Evolutionary conservation across 2,888 invertebrate genomes (phyloP).

Genomic region (Flexamia atlantica): DNA sequence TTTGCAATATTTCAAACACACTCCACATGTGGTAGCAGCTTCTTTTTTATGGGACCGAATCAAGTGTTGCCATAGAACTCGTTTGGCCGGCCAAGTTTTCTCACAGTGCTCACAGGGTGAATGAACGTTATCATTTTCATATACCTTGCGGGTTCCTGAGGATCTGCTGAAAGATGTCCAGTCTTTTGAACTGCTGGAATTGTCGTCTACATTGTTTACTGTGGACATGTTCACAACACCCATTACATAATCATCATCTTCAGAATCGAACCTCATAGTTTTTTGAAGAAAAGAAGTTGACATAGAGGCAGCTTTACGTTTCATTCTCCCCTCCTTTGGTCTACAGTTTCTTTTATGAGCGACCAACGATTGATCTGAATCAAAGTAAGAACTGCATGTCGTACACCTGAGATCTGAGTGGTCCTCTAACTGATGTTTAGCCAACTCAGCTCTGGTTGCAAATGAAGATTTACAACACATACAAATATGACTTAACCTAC

Average conservation of each 20-base stretch:
- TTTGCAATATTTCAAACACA: conserved; percentile 78
- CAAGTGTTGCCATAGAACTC: conserved; percentile 80
- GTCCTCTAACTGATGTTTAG: conserved; percentile 49
- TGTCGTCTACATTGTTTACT: conserved; percentile 42
- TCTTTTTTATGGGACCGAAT: conserved; percentile 78
- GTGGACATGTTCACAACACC: conserved; percentile 23
- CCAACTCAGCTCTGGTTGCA: conserved; percentile 15
- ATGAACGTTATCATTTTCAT: conserved; percentile 73
- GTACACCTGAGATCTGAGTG: conserved; percentile 7
- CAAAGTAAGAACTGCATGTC: conserved; percentile 20
- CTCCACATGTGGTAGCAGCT: conserved; percentile 79
- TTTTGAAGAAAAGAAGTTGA: conserved; percentile 27
- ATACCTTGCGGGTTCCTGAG: conserved; percentile 66
- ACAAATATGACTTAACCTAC: conserved; percentile 23
- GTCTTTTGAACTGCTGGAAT: conserved; percentile 50
- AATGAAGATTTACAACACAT: conserved; percentile 44
- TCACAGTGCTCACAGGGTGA: conserved; percentile 78
- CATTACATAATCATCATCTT: conserved; percentile 46
- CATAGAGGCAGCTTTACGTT: conserved; percentile 13
- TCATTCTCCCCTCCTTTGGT: conserved; percentile 34
- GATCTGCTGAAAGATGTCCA: background rate
- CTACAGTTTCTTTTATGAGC: conserved; percentile 35
- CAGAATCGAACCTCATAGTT: conserved; percentile 5
- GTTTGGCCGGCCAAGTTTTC: conserved; percentile 80
- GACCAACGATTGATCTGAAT: conserved; percentile 6